These are phyloP conservation scores for Laothoe populi DNA, from an alignment of 2,888 invertebrate species.

Conservation along the genomic window DNA sequence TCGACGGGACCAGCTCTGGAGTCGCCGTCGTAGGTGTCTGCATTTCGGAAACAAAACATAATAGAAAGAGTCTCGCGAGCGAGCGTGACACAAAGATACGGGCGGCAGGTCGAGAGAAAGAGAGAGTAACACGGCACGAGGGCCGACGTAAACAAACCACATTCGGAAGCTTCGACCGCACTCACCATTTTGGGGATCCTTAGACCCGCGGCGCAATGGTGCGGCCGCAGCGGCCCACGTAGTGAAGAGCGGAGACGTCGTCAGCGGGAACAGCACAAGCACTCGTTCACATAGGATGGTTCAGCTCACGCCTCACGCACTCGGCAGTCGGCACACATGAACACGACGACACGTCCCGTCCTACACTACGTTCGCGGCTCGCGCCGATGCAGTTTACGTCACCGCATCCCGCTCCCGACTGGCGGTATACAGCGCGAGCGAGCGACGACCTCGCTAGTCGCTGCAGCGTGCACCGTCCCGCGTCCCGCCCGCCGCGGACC, in stretches of 20 bases:
- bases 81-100: slow-evolving; percentile 76
- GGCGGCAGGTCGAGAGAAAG: slow-evolving; percentile 82
- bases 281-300: slow-evolving; percentile 70
- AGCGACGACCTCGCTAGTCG: slow-evolving; percentile 84
- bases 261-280: slow-evolving; percentile 63
- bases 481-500: slow-evolving; percentile 63
- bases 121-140: slow-evolving; percentile 71
- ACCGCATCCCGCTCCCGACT: slow-evolving; percentile 85
- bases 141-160: slow-evolving; percentile 82
- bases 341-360: slow-evolving; percentile 76
- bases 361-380: slow-evolving; percentile 82
- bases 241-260: slow-evolving; percentile 79
- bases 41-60: slow-evolving; percentile 84
- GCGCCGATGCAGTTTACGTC: slow-evolving; percentile 84
- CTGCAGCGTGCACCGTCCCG: slow-evolving; percentile 80
- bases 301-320: slow-evolving; percentile 65
- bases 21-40: slow-evolving; percentile 78
- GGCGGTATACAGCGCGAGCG: slow-evolving; percentile 71
- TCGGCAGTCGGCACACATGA: slow-evolving; percentile 68
- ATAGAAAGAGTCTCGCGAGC: slow-evolving; percentile 80
- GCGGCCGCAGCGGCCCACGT: slow-evolving; percentile 70
- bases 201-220: slow-evolving; percentile 57
- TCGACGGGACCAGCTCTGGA: slow-evolving; percentile 70
- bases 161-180: slow-evolving; percentile 82
- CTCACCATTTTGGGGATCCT: slow-evolving; percentile 82